Base-by-base conservation (phyloP, 2,797 vertebrate genomes). In the Sebastes goodei region DNA sequence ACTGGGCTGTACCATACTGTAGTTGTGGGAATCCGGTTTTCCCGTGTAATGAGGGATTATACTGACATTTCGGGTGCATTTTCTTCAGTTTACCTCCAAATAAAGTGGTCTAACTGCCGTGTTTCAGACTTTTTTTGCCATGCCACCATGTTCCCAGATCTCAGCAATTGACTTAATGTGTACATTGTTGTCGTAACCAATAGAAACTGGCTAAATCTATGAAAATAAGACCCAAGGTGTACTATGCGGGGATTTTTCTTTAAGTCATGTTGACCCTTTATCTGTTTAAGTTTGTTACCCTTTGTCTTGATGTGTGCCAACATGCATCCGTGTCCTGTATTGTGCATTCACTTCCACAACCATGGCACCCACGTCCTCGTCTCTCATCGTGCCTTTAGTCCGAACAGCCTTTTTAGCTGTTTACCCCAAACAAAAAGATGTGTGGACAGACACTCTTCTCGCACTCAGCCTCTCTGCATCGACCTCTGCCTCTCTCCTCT, bases 351-450 rank as follows among this genome's bases (percentile, higher is more conserved):
- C 84, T 74, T 82, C 78, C 84, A 81, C 77, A 68, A 69, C 82
- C 61, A 21, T 68, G 74, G 62, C 59, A 21, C 62, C 80, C 80
- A 21, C 35, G 20, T 75, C 81, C 86, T 78, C 55, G 4, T 86
- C 77, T 88, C 71, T 95, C 93, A 84, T 84, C 92, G 67, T 77
- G 74, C 76, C 86, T 91, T 90, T 57, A 87, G 86, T 84, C 76
- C 35, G 76, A 89, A 88, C 74, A 83, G 77, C 90, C 89, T 93
- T 94, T 94, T 94, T 89, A 80, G 68, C 69, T 91, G 92, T 95
- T 94, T 94, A 94, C 92, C 81, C 92, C 82, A 89, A 93, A 94
- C 93, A 95, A 71, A 83, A 75, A 56, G 78, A 84, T 30, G 90
- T 92, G 92, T 3, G 23, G 93, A 94, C 62, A 88, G 93, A 93